Evolutionary conservation across 2,797 vertebrate species (phyloP).

Genomic region (Schizopygopsis pylzovi): DNA sequence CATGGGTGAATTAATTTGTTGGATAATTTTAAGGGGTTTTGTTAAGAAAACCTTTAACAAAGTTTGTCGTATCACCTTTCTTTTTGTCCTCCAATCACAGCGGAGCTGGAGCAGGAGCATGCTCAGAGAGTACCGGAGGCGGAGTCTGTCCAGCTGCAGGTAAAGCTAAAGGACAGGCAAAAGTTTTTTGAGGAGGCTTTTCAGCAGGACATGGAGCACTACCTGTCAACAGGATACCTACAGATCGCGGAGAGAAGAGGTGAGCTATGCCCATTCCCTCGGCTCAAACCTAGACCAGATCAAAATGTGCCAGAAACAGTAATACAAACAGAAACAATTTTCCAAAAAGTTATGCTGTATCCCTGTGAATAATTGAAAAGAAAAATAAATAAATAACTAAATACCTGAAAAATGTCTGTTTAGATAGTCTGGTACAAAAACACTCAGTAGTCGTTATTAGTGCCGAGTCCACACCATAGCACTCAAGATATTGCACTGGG

Average conservation of each 20-base stretch:
- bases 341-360: not conserved
- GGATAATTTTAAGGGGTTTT: not conserved
- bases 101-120: slow-evolving; percentile 88
- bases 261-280: slow-evolving; percentile 66
- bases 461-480: slow-evolving; percentile 19
- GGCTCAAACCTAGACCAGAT: not conserved
- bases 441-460: slow-evolving; percentile 7
- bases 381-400: not conserved
- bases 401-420: not conserved
- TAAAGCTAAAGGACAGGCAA: slow-evolving; percentile 94
- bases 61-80: not conserved
- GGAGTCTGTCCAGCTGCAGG: slow-evolving; percentile 85
- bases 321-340: not conserved
- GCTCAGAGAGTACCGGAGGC: slow-evolving; percentile 86
- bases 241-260: slow-evolving; percentile 95
- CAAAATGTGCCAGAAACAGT: not conserved
- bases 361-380: not conserved
- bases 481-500: slow-evolving; percentile 31
- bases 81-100: slow-evolving; percentile 70
- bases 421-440: not conserved
- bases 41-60: not conserved
- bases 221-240: slow-evolving; percentile 93
- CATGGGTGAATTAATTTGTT: not conserved
- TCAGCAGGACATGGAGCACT: slow-evolving; percentile 99
- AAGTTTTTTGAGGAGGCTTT: slow-evolving; percentile 98